These are phyloP conservation scores for Terebella lapidaria DNA, from an alignment of 2,888 invertebrate genomes.

Conservation along the genomic window DNA sequence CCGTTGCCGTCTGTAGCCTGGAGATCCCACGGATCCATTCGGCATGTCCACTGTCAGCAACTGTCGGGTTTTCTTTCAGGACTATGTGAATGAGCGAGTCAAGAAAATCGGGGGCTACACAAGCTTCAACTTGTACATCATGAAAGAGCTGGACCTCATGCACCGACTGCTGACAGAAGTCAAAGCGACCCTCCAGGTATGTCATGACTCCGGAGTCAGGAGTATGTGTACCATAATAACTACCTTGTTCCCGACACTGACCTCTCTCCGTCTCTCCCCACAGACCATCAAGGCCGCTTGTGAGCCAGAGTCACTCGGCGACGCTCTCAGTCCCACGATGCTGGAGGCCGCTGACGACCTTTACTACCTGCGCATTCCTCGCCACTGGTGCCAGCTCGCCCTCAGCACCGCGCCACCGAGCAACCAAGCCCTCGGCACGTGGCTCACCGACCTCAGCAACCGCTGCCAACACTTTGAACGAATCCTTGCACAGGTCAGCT, in stretches of 20 bases:
- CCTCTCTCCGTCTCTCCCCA: too few relatives aligned
- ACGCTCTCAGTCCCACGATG: slow-evolving; percentile 38
- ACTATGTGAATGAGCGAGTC: slow-evolving; percentile 45
- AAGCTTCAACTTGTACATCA: slow-evolving; percentile 47
- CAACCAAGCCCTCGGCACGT: slow-evolving; percentile 42
- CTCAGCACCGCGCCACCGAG: slow-evolving; percentile 46
- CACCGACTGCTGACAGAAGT: slow-evolving; percentile 44
- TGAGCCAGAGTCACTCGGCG: slow-evolving; percentile 42
- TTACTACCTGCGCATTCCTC: slow-evolving; percentile 45
- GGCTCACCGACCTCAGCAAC: slow-evolving; percentile 44
- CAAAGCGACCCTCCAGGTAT: slow-evolving; percentile 42
- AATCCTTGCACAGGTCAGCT: slow-evolving; percentile 38
- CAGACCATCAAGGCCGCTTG: slow-evolving; percentile 45
- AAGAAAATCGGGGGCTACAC: slow-evolving; percentile 49
- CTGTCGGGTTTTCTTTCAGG: slow-evolving; percentile 29
- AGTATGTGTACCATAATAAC: too few relatives aligned
- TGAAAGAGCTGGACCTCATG: slow-evolving; percentile 48
- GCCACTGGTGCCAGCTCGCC: slow-evolving; percentile 43
- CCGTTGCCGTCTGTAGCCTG: too few relatives aligned
- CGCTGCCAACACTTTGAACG: slow-evolving; percentile 50
- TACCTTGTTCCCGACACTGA: too few relatives aligned
- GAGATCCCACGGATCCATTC: too few relatives aligned
- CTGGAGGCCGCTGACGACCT: slow-evolving; percentile 45
- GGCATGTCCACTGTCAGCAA: neutral
- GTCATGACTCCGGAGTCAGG: too few relatives aligned